Conservation (phyloP, 2,797 vertebrate species). For the Cryptoblepharus egeriae region DNA sequence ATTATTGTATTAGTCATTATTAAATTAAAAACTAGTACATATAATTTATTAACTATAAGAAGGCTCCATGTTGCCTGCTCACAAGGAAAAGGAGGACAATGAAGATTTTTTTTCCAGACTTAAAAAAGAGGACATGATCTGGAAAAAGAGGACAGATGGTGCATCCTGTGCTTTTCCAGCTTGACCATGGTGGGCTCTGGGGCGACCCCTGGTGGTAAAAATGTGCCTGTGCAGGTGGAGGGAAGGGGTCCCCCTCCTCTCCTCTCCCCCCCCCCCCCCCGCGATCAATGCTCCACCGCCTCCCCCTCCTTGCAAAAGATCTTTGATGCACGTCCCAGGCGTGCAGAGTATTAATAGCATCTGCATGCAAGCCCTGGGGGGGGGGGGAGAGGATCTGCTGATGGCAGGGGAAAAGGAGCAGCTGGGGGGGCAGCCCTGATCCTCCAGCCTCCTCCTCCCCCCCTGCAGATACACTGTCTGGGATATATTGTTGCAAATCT, state of each 20-base stretch:
- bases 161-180: too few relatives aligned
- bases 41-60: too few relatives aligned
- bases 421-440: neutral
- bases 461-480: neutral
- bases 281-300: neutral
- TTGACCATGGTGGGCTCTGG: neutral
- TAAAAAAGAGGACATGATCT: too few relatives aligned
- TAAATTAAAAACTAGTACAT: too few relatives aligned
- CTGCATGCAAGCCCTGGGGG: neutral
- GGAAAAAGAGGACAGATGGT: too few relatives aligned
- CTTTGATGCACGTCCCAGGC: conserved; percentile 20
- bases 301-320: neutral
- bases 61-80: too few relatives aligned
- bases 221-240: neutral
- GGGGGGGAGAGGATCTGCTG: neutral
- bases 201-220: neutral
- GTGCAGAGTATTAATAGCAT: conserved; percentile 1
- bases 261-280: too few relatives aligned
- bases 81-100: too few relatives aligned
- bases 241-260: neutral
- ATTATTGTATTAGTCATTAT: too few relatives aligned
- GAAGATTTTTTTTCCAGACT: too few relatives aligned
- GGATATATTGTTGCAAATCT: neutral
- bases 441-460: fast-evolving
- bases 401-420: neutral